A percentile compares a stretch with the other conserved stretches of the same genome.
Conservation (phyloP, 1,140 invertebrate genomes). For the Armadillidium nasatum region DNA sequence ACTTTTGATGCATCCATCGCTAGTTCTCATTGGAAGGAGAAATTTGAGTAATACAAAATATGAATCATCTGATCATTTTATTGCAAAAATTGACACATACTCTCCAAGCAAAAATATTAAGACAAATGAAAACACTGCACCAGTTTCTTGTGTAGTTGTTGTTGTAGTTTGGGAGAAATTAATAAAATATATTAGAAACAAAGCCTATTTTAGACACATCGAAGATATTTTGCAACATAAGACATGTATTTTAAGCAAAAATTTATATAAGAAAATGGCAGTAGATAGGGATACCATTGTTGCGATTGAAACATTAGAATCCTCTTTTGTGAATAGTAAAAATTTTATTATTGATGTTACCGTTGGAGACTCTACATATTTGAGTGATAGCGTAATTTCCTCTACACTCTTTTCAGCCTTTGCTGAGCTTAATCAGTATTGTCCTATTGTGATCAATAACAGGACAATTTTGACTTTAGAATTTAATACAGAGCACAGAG, state of each 20-base stretch:
- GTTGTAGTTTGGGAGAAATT: constrained; percentile 37
- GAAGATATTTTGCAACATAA: constrained; percentile 12
- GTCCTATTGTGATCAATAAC: constrained; percentile 28
- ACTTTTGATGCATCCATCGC: constrained; percentile 26
- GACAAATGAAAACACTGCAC: not conserved
- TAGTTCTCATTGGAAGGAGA: constrained; percentile 27
- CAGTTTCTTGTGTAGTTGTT: not conserved
- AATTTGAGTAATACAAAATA: constrained; percentile 13
- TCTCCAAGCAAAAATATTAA: too few relatives aligned
- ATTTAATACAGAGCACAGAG: constrained; percentile 1
- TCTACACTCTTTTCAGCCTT: constrained; percentile 10
- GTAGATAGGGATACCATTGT: constrained; percentile 18
- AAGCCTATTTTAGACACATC: not conserved
- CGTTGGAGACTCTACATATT: not conserved
- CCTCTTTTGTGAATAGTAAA: not conserved
- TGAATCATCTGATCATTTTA: not conserved
- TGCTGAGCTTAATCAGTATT: constrained; percentile 22
- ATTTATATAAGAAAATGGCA: constrained; percentile 25
- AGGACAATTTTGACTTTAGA: constrained; percentile 23
- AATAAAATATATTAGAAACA: not conserved
- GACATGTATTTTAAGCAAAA: constrained; percentile 24
- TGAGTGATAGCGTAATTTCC: not conserved
- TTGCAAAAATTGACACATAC: not conserved
- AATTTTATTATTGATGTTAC: constrained; percentile 21
- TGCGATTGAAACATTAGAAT: constrained; percentile 20